Evolutionary conservation across 2,888 invertebrate species (phyloP).

Genomic region (Aricia artaxerxes): DNA sequence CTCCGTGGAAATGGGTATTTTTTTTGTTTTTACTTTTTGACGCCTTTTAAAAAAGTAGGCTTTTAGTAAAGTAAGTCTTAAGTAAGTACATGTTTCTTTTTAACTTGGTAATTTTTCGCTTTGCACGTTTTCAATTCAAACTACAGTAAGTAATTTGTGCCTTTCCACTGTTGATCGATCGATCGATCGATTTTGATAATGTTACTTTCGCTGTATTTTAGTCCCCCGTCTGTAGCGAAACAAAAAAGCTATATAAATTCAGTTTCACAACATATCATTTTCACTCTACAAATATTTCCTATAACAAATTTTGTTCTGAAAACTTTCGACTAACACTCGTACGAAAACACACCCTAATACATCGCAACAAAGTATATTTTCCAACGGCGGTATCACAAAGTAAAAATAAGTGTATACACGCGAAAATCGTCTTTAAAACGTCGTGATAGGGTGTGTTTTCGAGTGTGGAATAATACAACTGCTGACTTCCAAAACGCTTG

Average conservation of each 20-base stretch:
- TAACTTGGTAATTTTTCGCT: too few relatives aligned
- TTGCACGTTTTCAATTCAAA: too few relatives aligned
- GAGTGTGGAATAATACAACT: background rate
- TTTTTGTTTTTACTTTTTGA: too few relatives aligned
- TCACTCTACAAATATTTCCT: constrained; percentile 3
- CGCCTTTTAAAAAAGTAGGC: too few relatives aligned
- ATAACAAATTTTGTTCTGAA: background rate
- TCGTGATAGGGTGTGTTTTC: background rate
- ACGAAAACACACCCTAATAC: background rate
- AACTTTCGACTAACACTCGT: background rate
- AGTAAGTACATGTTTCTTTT: too few relatives aligned
- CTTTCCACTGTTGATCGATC: too few relatives aligned
- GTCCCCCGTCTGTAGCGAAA: background rate
- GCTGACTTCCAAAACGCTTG: background rate
- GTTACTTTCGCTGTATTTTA: too few relatives aligned
- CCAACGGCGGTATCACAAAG: background rate
- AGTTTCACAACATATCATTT: background rate
- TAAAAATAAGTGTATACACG: background rate
- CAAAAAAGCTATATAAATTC: background rate
- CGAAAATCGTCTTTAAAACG: background rate
- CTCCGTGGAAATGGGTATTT: too few relatives aligned
- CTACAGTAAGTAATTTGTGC: too few relatives aligned
- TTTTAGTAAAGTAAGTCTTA: too few relatives aligned
- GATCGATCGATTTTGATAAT: too few relatives aligned
- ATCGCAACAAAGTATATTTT: background rate